Evolutionary conservation across 23 tunicate genomes (phyloP), one percentile per base, ranked within the genome.

Genomic region (Halocynthia aurantium): DNA sequence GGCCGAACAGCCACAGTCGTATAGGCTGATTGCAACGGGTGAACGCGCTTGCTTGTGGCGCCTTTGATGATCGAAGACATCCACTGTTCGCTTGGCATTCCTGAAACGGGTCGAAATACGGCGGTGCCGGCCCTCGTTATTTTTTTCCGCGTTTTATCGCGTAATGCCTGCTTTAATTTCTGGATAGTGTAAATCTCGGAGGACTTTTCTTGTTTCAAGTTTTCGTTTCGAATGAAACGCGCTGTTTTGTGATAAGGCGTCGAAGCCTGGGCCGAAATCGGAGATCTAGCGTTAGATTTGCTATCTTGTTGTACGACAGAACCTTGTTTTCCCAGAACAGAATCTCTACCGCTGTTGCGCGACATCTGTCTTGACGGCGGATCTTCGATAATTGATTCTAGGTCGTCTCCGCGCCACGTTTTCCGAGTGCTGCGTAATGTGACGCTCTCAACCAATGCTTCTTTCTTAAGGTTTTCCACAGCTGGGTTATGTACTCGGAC

Each of bases 71-170:
- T 74, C 10, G 62, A 19, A 8, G 78, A 74, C 78, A 74, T 74
- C 78, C 78, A 74, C 31, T 74, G 78, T 18, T 74, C 78, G 20
- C 60, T 74, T 13, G 78, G 64, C 8, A 65, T 74, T 19, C 78
- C 56, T 21, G 78, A 74, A 74, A 64, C 62, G 22, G 78, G 78
- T 8, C 78, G 17, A 56, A 74, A 74, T 0, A 76, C 72, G 8
- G 79, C 80, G 7, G 88, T 84, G 75, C 88, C 84, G 40, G 85
- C 61, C 13, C 96, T 74, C 49, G 88, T 79, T 8, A 84, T 61
- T 70, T 84, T 89, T n/a, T 81, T 72, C 55, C 82, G 84, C 44
- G 84, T 67, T 55, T 89, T 87, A 12, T 89, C 87, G n/a, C 82
- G 81, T 5, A 89, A 51, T 0, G 84, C 85, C 62, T 74, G 88